Conservation (phyloP, 2,888 invertebrate species). For the Flexamia atlantica region DNA sequence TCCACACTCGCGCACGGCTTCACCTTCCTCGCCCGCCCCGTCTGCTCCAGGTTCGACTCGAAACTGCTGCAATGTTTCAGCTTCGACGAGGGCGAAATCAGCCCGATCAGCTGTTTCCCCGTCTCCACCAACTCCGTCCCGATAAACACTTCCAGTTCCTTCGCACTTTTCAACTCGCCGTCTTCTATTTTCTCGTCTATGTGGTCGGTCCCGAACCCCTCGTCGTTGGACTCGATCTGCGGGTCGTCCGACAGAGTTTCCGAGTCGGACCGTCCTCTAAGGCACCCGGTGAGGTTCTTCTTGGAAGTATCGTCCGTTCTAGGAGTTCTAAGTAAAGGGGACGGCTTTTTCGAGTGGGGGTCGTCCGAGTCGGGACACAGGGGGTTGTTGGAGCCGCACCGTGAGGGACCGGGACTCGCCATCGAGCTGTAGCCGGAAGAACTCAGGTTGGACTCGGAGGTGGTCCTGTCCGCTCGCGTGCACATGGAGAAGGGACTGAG, state of each 20-base stretch:
- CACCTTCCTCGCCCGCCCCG: slow-evolving; percentile 63
- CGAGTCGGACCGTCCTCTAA: slow-evolving; percentile 82
- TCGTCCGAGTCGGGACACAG: slow-evolving; percentile 88
- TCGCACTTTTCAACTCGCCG: slow-evolving; percentile 82
- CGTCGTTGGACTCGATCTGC: slow-evolving; percentile 85
- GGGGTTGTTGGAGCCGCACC: slow-evolving; percentile 90
- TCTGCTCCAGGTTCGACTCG: slow-evolving; percentile 67
- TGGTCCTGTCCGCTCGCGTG: slow-evolving; percentile 84
- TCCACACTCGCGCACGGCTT: slow-evolving; percentile 69
- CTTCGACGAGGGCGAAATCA: slow-evolving; percentile 48
- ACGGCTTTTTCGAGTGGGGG: slow-evolving; percentile 76
- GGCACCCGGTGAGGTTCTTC: slow-evolving; percentile 75
- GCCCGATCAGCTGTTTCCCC: slow-evolving; percentile 70
- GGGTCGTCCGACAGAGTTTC: slow-evolving; percentile 87
- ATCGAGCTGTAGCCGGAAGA: slow-evolving; percentile 92
- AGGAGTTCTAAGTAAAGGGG: slow-evolving; percentile 81
- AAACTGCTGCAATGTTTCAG: slow-evolving; percentile 68
- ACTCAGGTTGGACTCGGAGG: slow-evolving; percentile 90
- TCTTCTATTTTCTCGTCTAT: slow-evolving; percentile 85
- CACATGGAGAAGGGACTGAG: slow-evolving; percentile 88
- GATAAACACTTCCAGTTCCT: slow-evolving; percentile 78
- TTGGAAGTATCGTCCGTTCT: slow-evolving; percentile 72
- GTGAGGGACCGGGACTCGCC: slow-evolving; percentile 90
- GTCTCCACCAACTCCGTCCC: slow-evolving; percentile 74
- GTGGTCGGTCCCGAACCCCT: slow-evolving; percentile 87